These are phyloP conservation scores for Proterorhinus semilunaris DNA, from an alignment of 2,113 vertebrate species.

Conservation along the genomic window DNA sequence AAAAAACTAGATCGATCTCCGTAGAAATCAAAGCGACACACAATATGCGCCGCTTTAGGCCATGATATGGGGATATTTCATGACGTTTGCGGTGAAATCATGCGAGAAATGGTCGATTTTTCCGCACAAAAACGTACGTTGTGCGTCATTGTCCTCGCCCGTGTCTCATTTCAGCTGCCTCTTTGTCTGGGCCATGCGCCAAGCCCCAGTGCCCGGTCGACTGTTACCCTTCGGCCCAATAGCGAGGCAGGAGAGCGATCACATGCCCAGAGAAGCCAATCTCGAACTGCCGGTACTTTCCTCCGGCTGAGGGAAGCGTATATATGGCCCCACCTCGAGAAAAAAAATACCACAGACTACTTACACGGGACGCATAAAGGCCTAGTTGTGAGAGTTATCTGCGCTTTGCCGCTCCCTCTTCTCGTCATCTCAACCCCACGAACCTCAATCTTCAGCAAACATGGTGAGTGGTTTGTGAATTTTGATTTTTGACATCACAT, in stretches of 20 bases:
- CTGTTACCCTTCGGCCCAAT: not conserved
- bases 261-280: not conserved
- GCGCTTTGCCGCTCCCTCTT: not conserved
- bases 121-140: not conserved
- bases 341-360: slow-evolving; percentile 37
- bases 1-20: no score
- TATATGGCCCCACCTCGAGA: slow-evolving; percentile 3
- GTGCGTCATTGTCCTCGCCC: not conserved
- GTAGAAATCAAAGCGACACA: no score
- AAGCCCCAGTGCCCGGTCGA: not conserved
- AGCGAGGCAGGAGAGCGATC: not conserved
- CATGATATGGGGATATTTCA: not conserved
- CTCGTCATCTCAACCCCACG: not conserved
- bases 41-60: no score
- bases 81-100: not conserved
- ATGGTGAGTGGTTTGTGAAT: slow-evolving; percentile 41
- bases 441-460: not conserved
- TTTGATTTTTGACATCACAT: not conserved
- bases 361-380: slow-evolving; percentile 60
- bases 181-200: not conserved
- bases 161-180: not conserved
- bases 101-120: not conserved
- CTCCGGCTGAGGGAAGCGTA: not conserved
- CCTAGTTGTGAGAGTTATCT: slow-evolving; percentile 49
- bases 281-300: not conserved